phyloP scores from a whole-genome alignment of 2,888 invertebrate species.

The Tiphia femorata region DNA sequence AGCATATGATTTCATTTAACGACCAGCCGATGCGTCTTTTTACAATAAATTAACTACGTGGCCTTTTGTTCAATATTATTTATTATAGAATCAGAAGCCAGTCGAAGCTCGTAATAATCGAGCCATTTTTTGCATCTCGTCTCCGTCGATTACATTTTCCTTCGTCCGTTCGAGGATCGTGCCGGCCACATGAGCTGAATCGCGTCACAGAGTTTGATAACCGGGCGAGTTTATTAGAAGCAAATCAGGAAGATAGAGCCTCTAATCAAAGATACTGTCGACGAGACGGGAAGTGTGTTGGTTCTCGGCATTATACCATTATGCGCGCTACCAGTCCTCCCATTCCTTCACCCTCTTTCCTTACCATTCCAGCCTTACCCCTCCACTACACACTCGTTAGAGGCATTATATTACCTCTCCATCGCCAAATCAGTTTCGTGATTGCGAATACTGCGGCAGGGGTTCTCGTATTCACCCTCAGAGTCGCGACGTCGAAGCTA shows the following conservation, averaged over 20 bases:
- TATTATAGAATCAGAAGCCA: too few species aligned
- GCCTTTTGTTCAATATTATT: too few species aligned
- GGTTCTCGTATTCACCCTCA: conserved; percentile 33
- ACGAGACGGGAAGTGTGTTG: conserved; percentile 56
- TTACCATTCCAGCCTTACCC: conserved; percentile 48
- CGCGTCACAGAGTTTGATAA: conserved; percentile 32
- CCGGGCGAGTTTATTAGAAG: conserved; percentile 63
- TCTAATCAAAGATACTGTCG: conserved; percentile 68
- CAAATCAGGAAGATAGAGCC: conserved; percentile 62
- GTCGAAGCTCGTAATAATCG: too few species aligned
- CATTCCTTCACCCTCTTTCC: conserved; percentile 37
- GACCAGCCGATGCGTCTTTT: too few species aligned
- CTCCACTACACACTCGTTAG: conserved; percentile 62
- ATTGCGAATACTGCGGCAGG: conserved; percentile 53
- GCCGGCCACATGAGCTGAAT: neutral
- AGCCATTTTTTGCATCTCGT: too few species aligned
- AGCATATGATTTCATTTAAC: too few species aligned
- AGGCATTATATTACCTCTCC: conserved; percentile 57
- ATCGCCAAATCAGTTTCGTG: conserved; percentile 57
- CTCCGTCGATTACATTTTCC: too few species aligned
- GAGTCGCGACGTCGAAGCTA: conserved; percentile 9
- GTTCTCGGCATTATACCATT: conserved; percentile 62
- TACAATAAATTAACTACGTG: too few species aligned
- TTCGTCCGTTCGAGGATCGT: too few species aligned
- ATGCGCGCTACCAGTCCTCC: conserved; percentile 41